These are phyloP conservation scores for Hydrolagus affinis DNA, from an alignment of 2,113 vertebrate genomes.

Conservation along the genomic window DNA sequence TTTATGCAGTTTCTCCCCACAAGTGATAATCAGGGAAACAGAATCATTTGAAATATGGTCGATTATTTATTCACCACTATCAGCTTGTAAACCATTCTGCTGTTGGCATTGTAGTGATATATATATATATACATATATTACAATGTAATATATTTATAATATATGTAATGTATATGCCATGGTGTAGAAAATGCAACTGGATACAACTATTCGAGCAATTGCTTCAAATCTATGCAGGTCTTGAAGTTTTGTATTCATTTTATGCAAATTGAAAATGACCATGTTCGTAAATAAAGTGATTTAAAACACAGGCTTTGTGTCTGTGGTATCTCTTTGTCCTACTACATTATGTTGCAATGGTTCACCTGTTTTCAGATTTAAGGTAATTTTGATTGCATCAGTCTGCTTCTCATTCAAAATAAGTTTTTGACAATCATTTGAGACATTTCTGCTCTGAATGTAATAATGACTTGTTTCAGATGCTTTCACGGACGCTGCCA, in stretches of 20 bases:
- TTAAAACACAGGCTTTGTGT: neutral
- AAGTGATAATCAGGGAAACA: too few species aligned
- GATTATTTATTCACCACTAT: too few species aligned
- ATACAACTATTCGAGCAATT: neutral
- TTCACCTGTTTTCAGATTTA: conserved; percentile 32
- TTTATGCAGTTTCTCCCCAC: too few species aligned
- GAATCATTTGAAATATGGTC: too few species aligned
- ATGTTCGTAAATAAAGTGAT: neutral
- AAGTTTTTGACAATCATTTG: neutral
- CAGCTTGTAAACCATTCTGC: too few species aligned
- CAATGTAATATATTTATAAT: too few species aligned
- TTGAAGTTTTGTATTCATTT: neutral
- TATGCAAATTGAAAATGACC: neutral
- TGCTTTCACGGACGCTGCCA: conserved; percentile 89
- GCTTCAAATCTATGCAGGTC: neutral
- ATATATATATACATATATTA: too few species aligned
- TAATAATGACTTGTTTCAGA: conserved; percentile 55
- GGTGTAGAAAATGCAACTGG: neutral
- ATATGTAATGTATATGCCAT: too few species aligned
- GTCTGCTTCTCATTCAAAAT: neutral
- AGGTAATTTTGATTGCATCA: conserved; percentile 8
- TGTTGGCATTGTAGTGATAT: too few species aligned
- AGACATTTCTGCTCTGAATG: conserved; percentile 4
- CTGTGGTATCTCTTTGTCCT: conserved; percentile 28
- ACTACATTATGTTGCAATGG: conserved; percentile 37